Evolutionary conservation across 64 coral and sea anemone species (phyloP).

Genomic region (Stichodactyla helianthus): DNA sequence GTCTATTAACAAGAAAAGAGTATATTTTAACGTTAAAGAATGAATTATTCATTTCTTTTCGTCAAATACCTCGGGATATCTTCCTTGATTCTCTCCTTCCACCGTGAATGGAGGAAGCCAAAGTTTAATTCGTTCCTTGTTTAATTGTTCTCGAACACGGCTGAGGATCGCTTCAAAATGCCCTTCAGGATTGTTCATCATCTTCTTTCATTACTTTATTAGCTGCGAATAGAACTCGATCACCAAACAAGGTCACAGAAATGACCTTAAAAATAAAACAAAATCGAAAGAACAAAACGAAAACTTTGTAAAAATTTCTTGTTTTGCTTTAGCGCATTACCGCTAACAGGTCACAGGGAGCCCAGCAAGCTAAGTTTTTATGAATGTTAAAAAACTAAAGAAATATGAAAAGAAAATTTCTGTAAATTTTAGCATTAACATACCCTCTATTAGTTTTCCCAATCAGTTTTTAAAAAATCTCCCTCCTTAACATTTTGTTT

Average conservation of each 20-base stretch:
- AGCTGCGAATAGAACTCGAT: neutral
- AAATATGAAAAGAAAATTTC: no score
- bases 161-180: conserved; percentile 50
- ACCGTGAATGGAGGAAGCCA: conserved; percentile 67
- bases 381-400: no score
- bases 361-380: no score
- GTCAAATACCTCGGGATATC: conserved; percentile 54
- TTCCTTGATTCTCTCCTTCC: conserved; percentile 31
- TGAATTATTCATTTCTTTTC: neutral
- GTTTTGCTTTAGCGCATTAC: conserved; percentile 22
- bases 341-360: neutral
- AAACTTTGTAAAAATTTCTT: conserved; percentile 26
- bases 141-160: conserved; percentile 54
- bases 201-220: neutral
- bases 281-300: neutral
- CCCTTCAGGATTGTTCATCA: conserved; percentile 30
- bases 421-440: no score
- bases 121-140: conserved; percentile 60
- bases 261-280: neutral
- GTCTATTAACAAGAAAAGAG: no score
- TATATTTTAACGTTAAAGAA: no score
- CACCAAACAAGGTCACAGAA: neutral
- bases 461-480: no score
- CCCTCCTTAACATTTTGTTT: no score
- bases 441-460: no score